Base-by-base conservation (phyloP, 2,888 invertebrate species). In the Mycalesis mineus region DNA sequence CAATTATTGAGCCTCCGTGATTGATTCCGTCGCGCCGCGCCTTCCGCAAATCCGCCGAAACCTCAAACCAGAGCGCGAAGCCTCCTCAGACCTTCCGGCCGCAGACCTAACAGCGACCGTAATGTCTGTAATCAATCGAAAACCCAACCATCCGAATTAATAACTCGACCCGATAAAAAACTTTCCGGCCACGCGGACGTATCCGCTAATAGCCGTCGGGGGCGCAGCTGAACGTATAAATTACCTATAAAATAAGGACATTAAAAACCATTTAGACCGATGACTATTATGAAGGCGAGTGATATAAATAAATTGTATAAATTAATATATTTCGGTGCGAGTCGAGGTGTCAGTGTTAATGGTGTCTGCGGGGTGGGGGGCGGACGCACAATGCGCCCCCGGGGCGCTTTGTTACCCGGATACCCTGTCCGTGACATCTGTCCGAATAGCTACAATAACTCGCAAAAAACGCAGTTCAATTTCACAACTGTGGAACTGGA, bases 211-310 rank as follows among this genome's bases (percentile, higher is more conserved):
- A 84, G 81, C 78, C 80, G 75, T 75, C 80, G 87, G 85, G 85
- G 77, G 78, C 75, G 83, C 85, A 85, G 87, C 85, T 84, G 86
- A 84, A 78, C 69, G 77, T 79, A 87, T 85, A 84, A 83, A 85
- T 85, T 80, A 84, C 82, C 74, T 77, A 78, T 82, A 82, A 84
- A 85, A 87, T 83, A 80, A 83, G 84, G 80, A 82, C 84, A 88
- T 89, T 88, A 84, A 85, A 87, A 85, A 84, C 82, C 84, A 87
- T 89, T 89, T 87, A 87, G 81, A 82, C 83, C 79, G 82, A 85
- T 84, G 82, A 84, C 86, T 83, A 80, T 84, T 80, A 73, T 68
- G 73, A 74, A 77, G 78, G 76, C 80, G 73, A 77, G 78, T 77
- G 80, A 75, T 75, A 81, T 81, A 84, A 83, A 84, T 83, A 81